A percentile compares a stretch with the other conserved stretches of the same genome.
phyloP scores from a whole-genome alignment of 2,113 vertebrate species.

The Lutjanus erythropterus region DNA sequence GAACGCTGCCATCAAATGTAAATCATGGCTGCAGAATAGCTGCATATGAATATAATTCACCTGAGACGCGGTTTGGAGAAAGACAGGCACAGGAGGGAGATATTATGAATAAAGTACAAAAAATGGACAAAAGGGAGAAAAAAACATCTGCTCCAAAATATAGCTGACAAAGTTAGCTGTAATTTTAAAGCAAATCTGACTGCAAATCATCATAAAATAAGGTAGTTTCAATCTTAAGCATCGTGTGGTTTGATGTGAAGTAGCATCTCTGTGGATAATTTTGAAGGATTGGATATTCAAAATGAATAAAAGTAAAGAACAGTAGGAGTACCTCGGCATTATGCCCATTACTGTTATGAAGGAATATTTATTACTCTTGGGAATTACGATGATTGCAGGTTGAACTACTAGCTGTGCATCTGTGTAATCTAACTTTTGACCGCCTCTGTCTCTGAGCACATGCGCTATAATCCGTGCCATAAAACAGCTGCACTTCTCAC shows the following conservation, averaged over 20 bases:
- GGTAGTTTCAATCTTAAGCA: slow-evolving; percentile 15
- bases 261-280: slow-evolving; percentile 31
- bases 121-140: slow-evolving; percentile 7
- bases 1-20: background rate
- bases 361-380: slow-evolving; percentile 48
- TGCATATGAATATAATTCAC: slow-evolving; percentile 17
- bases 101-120: slow-evolving; percentile 10
- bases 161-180: slow-evolving; percentile 12
- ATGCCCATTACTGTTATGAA: slow-evolving; percentile 38
- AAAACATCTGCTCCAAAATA: slow-evolving; percentile 24
- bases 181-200: slow-evolving; percentile 39
- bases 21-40: slow-evolving; percentile 33
- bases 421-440: slow-evolving; percentile 28
- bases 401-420: slow-evolving; percentile 14
- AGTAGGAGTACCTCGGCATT: background rate
- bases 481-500: slow-evolving; percentile 38
- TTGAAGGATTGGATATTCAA: slow-evolving; percentile 25
- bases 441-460: slow-evolving; percentile 30
- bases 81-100: background rate
- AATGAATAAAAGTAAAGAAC: slow-evolving; percentile 25
- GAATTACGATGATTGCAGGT: slow-evolving; percentile 53
- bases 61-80: slow-evolving; percentile 12
- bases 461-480: slow-evolving; percentile 17
- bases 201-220: slow-evolving; percentile 40
- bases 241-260: slow-evolving; percentile 36